A percentile compares a stretch with the other conserved stretches of the same genome.
These are phyloP conservation scores for Monodelphis domestica DNA, from an alignment of 2,797 vertebrate genomes.

Conservation along the genomic window DNA sequence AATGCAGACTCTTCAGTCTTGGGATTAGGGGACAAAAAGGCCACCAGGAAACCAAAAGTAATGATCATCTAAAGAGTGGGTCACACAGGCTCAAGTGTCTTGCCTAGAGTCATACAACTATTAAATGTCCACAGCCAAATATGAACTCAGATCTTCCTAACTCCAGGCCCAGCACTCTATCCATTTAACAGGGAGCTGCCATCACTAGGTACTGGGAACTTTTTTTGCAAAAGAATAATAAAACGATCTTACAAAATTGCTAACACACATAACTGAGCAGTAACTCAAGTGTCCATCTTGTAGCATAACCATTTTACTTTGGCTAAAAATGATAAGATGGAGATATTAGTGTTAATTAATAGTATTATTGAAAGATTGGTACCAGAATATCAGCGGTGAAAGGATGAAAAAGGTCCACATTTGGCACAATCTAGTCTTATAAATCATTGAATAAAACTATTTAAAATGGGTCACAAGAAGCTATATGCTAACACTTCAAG, in stretches of 20 bases:
- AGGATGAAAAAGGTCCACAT: background rate
- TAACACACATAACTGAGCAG: background rate
- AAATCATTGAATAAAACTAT: background rate
- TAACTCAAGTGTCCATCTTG: background rate
- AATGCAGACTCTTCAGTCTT: too few species aligned
- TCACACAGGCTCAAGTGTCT: background rate
- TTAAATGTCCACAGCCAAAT: background rate
- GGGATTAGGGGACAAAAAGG: too few species aligned
- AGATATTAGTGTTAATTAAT: background rate
- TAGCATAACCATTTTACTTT: background rate
- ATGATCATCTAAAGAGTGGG: too few species aligned
- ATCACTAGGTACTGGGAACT: background rate
- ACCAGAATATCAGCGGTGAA: background rate
- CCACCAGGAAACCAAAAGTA: too few species aligned
- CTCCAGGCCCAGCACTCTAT: too few species aligned
- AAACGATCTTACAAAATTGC: background rate
- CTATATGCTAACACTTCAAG: background rate
- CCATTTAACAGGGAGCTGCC: background rate
- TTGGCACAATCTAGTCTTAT: background rate
- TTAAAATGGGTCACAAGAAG: background rate
- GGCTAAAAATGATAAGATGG: background rate
- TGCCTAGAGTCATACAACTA: background rate
- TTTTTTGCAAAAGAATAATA: background rate
- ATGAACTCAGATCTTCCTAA: background rate
- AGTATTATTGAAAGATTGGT: background rate